phyloP scores from a whole-genome alignment of 2,797 vertebrate genomes.

The Eremophila alpestris region DNA sequence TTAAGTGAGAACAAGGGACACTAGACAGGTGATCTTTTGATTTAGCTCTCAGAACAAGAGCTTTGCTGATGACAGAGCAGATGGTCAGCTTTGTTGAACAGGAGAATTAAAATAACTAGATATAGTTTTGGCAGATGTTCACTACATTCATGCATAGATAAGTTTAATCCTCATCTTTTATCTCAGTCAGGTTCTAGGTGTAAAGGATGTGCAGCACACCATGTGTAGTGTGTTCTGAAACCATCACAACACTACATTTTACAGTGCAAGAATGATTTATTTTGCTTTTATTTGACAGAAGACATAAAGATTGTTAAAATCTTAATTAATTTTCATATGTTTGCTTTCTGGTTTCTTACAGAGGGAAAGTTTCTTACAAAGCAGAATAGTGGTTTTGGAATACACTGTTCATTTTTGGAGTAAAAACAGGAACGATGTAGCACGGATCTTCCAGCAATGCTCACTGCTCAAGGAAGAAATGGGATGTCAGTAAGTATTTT shows the following conservation, averaged over 20 bases:
- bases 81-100: constrained; percentile 35
- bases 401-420: neutral
- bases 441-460: neutral
- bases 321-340: neutral
- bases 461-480: neutral
- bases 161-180: neutral
- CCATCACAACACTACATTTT: neutral
- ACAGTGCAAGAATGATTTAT: neutral
- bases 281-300: neutral
- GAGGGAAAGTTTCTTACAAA: neutral
- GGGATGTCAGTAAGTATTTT: neutral
- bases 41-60: constrained; percentile 26
- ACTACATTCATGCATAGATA: neutral
- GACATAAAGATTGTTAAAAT: neutral
- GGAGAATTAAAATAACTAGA: constrained; percentile 27
- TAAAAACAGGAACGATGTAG: neutral
- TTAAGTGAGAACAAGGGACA: neutral
- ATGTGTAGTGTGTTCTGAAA: neutral
- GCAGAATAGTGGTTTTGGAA: neutral
- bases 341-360: neutral
- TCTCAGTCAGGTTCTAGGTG: neutral
- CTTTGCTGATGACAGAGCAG: constrained; percentile 40
- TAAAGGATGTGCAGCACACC: neutral
- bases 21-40: constrained; percentile 31
- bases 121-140: constrained; percentile 41